These are phyloP conservation scores for Poeciliopsis paucimaculata DNA, from an alignment of 2,797 vertebrate species.

Conservation along the genomic window DNA sequence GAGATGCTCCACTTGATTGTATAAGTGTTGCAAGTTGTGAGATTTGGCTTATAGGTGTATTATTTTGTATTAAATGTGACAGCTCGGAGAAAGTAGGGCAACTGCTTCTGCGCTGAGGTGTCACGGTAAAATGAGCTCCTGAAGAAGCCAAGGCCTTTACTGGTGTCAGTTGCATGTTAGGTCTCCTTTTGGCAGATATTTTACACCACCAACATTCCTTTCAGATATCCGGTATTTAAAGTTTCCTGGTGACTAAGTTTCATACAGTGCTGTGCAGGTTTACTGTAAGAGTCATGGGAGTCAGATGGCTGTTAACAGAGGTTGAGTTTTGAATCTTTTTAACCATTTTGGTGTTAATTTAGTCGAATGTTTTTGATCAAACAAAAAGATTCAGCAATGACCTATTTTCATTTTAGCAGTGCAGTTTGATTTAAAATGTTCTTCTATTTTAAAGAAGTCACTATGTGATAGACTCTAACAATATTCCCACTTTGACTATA, in stretches of 20 bases:
- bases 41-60: conserved; percentile 26
- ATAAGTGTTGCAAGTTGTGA: conserved; percentile 45
- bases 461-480: background rate
- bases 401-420: background rate
- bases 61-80: conserved; percentile 23
- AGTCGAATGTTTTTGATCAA: background rate
- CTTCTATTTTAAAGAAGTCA: background rate
- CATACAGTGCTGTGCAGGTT: background rate
- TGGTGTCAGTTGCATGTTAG: conserved; percentile 7
- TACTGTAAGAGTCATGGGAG: background rate
- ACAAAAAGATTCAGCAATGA: background rate
- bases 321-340: background rate
- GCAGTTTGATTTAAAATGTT: background rate
- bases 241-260: background rate
- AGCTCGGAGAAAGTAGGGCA: conserved; percentile 2
- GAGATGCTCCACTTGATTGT: conserved; percentile 47
- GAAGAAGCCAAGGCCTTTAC: conserved; percentile 8
- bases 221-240: background rate
- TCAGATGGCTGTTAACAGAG: background rate
- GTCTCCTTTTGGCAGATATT: conserved; percentile 20
- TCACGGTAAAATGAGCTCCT: conserved; percentile 14
- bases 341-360: background rate
- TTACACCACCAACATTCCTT: background rate
- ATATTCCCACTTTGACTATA: background rate
- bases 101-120: conserved; percentile 15